Base-by-base conservation (phyloP, 1,140 invertebrate species). In the Hydropsyche tenuis region DNA sequence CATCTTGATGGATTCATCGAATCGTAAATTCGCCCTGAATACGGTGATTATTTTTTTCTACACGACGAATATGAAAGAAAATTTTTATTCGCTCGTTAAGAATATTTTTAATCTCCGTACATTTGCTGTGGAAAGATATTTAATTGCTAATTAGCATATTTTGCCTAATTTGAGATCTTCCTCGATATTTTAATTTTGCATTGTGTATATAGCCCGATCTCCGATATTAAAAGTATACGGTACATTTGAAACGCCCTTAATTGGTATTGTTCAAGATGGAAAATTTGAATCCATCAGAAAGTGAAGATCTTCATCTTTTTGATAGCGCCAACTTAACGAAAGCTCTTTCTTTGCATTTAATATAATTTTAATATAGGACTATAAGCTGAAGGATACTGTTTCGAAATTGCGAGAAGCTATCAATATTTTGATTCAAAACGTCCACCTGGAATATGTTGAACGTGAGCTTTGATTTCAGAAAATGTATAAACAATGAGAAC, bases 71-170 rank as follows among this genome's bases (percentile, higher is more conserved):
- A 37, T 37, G 48, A 53, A 53, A 53, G 9, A 9, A 53, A 18
- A 18, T 53, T 53, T 53, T 18, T 48, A 9, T 53, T 53, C 16
- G 48, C 16, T 53, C 48, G 16, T 20, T 7, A 25, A 25, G 56
- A 60, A 60, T 60, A 60, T 60, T 60, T 60, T 53, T 9, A n/a
- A 53, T 53, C 18, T 48, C 48, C 16, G 23, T 27, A 22, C 56
- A 12, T 60, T 60, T 25, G 56, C 18, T 60, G 23, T 23, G 23
- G 22, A 60, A 25, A 20, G 56, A 60, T 60, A 60, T 60, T 60
- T 60, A 60, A 60, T 60, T 60, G 56, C 56, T 60, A 60, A 60
- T 60, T 60, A 60, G 56, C 56, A 60, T 60, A 60, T 60, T 60
- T 60, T 12, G 7, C 23, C 11, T 22, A 60, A 60, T 60, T 60